A percentile compares a stretch with the other conserved stretches of the same genome.
These are phyloP conservation scores for Drosophila anomelani DNA, from an alignment of 2,888 invertebrate species.

Conservation along the genomic window DNA sequence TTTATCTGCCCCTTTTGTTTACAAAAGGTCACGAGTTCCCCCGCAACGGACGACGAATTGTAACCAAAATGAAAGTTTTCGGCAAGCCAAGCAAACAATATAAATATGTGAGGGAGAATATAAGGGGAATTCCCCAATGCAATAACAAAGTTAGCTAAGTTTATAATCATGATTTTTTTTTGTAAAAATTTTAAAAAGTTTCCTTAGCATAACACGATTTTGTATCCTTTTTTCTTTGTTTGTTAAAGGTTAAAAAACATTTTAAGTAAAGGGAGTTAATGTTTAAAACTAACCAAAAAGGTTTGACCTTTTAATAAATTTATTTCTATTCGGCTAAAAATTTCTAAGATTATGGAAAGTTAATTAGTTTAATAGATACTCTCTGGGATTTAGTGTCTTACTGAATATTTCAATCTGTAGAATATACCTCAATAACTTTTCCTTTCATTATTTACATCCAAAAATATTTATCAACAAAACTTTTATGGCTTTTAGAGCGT, in stretches of 20 bases:
- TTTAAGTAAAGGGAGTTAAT: background rate
- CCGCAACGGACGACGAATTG: slow-evolving; percentile 12
- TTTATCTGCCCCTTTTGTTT: slow-evolving; percentile 31
- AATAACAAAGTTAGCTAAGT: background rate
- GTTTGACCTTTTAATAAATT: background rate
- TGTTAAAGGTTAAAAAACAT: background rate
- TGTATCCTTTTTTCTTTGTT: background rate
- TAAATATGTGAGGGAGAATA: slow-evolving; percentile 7
- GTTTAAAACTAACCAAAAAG: background rate
- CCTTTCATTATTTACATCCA: background rate
- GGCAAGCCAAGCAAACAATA: slow-evolving; percentile 19
- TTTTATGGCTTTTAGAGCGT: slow-evolving; percentile 5
- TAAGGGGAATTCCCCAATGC: slow-evolving; percentile 5
- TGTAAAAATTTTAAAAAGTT: background rate
- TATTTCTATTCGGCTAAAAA: background rate
- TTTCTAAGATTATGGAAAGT: background rate
- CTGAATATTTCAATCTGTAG: background rate
- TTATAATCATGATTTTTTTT: background rate
- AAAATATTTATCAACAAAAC: slow-evolving; percentile 16
- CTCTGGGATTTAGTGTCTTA: background rate
- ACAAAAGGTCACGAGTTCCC: slow-evolving; percentile 38
- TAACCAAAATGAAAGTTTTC: slow-evolving; percentile 29
- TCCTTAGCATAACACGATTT: background rate
- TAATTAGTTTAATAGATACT: background rate
- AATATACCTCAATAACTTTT: too few relatives aligned